Conservation (phyloP, 2,797 vertebrate species). For the Premnoplex brunnescens region DNA sequence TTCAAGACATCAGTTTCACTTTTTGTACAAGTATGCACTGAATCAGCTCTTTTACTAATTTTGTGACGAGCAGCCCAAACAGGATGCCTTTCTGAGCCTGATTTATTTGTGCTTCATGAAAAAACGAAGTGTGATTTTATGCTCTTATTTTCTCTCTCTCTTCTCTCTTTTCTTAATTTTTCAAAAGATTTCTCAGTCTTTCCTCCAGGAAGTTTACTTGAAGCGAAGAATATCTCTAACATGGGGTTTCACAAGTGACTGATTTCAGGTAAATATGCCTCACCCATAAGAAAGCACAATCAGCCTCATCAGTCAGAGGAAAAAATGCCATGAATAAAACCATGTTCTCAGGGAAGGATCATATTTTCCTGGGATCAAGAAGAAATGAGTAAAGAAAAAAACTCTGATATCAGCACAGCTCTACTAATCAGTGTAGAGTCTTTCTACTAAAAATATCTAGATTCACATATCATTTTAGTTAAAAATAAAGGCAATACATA, state of each 20-base stretch:
- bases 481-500: constrained; percentile 32
- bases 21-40: neutral
- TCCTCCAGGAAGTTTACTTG: neutral
- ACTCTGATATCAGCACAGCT: neutral
- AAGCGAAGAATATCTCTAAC: neutral
- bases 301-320: neutral
- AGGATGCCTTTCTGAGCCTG: neutral
- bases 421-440: neutral
- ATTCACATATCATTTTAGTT: neutral
- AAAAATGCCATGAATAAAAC: neutral
- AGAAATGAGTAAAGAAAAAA: neutral
- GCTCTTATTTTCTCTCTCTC: neutral
- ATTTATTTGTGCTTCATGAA: neutral
- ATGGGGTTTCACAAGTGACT: neutral
- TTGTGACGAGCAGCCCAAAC: neutral
- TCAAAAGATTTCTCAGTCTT: neutral
- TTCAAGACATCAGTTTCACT: neutral
- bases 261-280: neutral
- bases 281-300: neutral
- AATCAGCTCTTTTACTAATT: neutral
- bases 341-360: neutral
- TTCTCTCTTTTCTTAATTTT: neutral
- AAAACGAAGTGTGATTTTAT: neutral
- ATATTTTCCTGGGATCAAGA: neutral
- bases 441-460: constrained; percentile 29